These are phyloP conservation scores for Ruditapes philippinarum DNA, from an alignment of 1,140 invertebrate genomes.

Conservation along the genomic window DNA sequence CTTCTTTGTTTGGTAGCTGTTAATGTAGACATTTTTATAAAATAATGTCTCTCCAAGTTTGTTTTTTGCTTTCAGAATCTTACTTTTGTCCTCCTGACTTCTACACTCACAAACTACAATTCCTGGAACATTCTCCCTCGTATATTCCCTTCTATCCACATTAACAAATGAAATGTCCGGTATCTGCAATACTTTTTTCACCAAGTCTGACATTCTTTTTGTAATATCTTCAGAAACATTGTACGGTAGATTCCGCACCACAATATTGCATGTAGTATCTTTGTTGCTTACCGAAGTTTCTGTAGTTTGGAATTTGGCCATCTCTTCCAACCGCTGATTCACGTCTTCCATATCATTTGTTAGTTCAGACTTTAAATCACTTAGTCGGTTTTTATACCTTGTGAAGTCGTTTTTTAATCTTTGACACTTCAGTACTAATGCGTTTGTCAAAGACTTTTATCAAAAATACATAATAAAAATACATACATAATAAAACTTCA, in stretches of 20 bases:
- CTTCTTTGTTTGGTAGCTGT: neutral
- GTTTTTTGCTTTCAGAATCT: neutral
- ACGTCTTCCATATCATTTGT: neutral
- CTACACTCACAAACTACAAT: neutral
- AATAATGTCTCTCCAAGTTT: neutral
- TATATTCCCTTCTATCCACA: neutral
- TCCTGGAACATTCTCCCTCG: neutral
- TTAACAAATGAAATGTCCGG: neutral
- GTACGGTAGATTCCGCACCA: neutral
- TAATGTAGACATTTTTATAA: neutral
- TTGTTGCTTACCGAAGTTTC: neutral
- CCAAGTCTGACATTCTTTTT: neutral
- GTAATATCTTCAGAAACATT: neutral
- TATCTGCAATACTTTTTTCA: neutral
- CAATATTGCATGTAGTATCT: neutral
- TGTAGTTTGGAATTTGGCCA: neutral
- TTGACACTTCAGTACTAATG: neutral
- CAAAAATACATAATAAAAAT: too few species aligned
- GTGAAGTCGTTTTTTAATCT: neutral
- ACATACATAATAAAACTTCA: too few species aligned
- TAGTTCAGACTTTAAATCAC: neutral
- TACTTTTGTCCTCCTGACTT: neutral
- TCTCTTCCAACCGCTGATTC: neutral
- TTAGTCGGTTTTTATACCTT: neutral
- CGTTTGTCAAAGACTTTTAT: constrained; percentile 25